A percentile compares a stretch with the other conserved stretches of the same genome.
Conservation (phyloP, 2,888 invertebrate species). For the Anarsia innoxiella region DNA sequence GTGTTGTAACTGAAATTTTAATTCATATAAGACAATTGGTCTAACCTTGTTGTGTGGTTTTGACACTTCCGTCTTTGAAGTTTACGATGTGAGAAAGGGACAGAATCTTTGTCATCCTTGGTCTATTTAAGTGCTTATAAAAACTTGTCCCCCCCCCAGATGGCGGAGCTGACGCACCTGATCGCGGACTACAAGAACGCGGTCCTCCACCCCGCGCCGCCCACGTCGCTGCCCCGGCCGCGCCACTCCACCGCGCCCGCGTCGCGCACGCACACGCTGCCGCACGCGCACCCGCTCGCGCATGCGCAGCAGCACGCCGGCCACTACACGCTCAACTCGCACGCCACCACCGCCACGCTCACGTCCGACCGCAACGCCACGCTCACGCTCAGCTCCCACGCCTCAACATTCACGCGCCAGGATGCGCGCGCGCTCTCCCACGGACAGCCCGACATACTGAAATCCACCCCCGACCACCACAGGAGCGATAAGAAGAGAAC, state of each 20-base stretch:
- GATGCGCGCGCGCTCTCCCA: slow-evolving; percentile 50
- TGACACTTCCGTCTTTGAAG: no score
- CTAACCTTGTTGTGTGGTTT: no score
- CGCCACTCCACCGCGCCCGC: slow-evolving; percentile 53
- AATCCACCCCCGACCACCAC: slow-evolving; percentile 90
- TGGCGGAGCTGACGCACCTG: slow-evolving; percentile 90
- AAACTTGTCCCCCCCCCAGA: slow-evolving; percentile 60
- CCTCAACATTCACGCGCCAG: slow-evolving; percentile 48
- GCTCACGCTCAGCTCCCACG: slow-evolving; percentile 54
- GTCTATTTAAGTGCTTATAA: neutral
- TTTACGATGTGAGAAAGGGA: neutral
- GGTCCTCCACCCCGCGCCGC: slow-evolving; percentile 82
- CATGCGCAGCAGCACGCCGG: slow-evolving; percentile 58
- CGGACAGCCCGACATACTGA: slow-evolving; percentile 88
- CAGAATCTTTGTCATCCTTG: neutral
- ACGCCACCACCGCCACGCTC: slow-evolving; percentile 64
- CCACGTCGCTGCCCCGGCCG: slow-evolving; percentile 78
- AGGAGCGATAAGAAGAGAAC: slow-evolving; percentile 55
- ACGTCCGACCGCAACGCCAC: slow-evolving; percentile 52
- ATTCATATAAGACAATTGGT: no score
- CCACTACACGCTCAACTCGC: slow-evolving; percentile 77
- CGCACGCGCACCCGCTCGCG: slow-evolving; percentile 40
- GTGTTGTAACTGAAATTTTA: no score
- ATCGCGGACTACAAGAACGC: slow-evolving; percentile 97
- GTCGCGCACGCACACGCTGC: slow-evolving; percentile 59